Evolutionary conservation across 2,888 invertebrate genomes (phyloP).

Genomic region (Epinotia demarniana): DNA sequence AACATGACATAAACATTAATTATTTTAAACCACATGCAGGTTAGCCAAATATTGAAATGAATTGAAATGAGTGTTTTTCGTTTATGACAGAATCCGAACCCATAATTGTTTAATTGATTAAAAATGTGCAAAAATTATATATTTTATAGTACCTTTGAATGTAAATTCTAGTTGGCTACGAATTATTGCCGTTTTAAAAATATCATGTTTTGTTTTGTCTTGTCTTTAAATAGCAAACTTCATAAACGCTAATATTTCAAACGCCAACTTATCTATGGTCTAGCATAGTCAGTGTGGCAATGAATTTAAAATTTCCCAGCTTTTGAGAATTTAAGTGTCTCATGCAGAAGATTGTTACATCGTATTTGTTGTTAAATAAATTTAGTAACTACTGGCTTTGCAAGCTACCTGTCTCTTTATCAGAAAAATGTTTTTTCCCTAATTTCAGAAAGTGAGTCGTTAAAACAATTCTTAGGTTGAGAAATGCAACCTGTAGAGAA

Average conservation of each 20-base stretch:
- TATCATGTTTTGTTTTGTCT: background rate
- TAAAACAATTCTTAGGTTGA: too few relatives aligned
- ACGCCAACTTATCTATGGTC: conserved; percentile 39
- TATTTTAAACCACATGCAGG: background rate
- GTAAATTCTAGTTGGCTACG: background rate
- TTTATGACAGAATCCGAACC: too few relatives aligned
- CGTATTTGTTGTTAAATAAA: too few relatives aligned
- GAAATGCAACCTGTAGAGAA: too few relatives aligned
- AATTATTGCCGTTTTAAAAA: background rate
- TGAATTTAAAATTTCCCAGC: background rate
- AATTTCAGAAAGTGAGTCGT: too few relatives aligned
- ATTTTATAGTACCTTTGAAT: too few relatives aligned
- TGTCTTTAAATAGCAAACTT: conserved; percentile 15
- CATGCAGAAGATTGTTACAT: background rate
- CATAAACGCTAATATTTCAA: conserved; percentile 17
- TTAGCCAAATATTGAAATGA: background rate
- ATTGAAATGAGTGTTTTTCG: background rate
- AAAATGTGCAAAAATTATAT: too few relatives aligned
- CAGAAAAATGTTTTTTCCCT: too few relatives aligned
- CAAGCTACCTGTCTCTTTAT: too few relatives aligned
- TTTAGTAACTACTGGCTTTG: too few relatives aligned
- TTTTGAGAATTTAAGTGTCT: background rate
- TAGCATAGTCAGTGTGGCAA: conserved; percentile 24
- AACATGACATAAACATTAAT: too few relatives aligned
- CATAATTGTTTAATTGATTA: too few relatives aligned